Evolutionary conservation across 2,797 vertebrate species (phyloP).

Genomic region (Coregonus suidteri): DNA sequence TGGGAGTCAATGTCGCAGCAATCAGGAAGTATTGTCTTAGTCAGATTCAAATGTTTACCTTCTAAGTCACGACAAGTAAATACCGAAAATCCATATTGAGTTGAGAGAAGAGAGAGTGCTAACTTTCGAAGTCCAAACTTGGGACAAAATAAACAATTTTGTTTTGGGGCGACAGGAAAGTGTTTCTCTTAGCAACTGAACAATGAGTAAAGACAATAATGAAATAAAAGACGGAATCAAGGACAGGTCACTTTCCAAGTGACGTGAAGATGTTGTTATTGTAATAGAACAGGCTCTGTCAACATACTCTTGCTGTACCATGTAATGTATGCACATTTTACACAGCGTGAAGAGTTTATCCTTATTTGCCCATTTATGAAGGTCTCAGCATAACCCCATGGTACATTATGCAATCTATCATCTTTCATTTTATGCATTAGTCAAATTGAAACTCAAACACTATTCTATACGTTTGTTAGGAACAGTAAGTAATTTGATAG

Average conservation of each 20-base stretch:
- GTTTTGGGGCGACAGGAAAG: background rate
- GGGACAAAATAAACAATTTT: background rate
- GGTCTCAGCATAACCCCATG: no score
- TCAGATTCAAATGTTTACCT: background rate
- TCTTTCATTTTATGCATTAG: no score
- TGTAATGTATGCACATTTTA: no score
- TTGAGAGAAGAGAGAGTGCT: background rate
- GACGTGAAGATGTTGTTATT: no score
- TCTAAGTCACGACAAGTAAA: background rate
- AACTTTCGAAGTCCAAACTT: background rate
- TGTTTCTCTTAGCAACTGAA: background rate
- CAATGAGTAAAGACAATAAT: background rate
- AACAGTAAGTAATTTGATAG: no score
- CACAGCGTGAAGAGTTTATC: no score
- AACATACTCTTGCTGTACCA: no score
- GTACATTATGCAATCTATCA: no score
- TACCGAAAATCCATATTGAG: background rate
- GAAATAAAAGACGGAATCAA: background rate
- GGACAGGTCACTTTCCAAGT: background rate
- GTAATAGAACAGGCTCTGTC: no score
- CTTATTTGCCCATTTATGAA: no score
- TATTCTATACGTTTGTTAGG: no score
- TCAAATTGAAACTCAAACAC: no score
- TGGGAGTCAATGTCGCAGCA: background rate
- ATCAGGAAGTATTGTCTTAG: background rate